Percentiles rank a stretch among this genome's conserved stretches.
Evolutionary conservation across 2,113 vertebrate genomes (phyloP).

Genomic region (Chauna torquata): DNA sequence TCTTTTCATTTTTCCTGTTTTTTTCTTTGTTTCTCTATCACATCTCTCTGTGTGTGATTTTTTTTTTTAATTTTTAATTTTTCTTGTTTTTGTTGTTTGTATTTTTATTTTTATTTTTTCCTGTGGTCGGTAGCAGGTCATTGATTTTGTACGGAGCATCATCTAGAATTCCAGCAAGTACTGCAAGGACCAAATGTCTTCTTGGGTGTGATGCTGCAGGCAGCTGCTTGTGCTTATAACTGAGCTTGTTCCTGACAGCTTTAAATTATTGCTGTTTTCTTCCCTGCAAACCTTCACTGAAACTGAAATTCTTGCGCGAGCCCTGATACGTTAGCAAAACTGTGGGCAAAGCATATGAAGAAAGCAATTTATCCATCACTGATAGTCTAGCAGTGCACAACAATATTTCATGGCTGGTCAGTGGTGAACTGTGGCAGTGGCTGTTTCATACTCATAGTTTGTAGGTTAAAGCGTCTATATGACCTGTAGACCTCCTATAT

Average conservation of each 20-base stretch:
- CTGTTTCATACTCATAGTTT: not conserved
- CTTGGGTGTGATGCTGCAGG: not conserved
- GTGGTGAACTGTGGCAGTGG: not conserved
- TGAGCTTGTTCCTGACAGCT: slow-evolving; percentile 9
- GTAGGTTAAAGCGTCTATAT: not conserved
- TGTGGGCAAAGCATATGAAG: not conserved
- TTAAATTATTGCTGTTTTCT: slow-evolving; percentile 25
- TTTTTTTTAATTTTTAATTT: not conserved
- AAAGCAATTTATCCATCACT: slow-evolving; percentile 27
- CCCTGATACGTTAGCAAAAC: not conserved
- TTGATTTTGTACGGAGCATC: not conserved
- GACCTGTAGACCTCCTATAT: not conserved
- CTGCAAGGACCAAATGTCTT: not conserved
- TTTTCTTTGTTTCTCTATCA: not conserved
- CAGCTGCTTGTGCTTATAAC: not conserved
- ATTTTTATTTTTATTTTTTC: not conserved
- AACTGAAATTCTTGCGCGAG: slow-evolving; percentile 5
- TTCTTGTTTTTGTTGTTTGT: not conserved
- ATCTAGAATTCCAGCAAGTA: not conserved
- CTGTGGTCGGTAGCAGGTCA: not conserved
- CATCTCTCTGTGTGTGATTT: not conserved
- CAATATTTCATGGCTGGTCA: not conserved
- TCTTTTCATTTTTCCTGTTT: not conserved
- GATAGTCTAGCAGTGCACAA: not conserved
- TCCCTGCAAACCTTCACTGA: not conserved